Percentiles rank a stretch among this genome's conserved stretches.
phyloP scores from a whole-genome alignment of 2,888 invertebrate genomes.

The Agriopis marginaria region DNA sequence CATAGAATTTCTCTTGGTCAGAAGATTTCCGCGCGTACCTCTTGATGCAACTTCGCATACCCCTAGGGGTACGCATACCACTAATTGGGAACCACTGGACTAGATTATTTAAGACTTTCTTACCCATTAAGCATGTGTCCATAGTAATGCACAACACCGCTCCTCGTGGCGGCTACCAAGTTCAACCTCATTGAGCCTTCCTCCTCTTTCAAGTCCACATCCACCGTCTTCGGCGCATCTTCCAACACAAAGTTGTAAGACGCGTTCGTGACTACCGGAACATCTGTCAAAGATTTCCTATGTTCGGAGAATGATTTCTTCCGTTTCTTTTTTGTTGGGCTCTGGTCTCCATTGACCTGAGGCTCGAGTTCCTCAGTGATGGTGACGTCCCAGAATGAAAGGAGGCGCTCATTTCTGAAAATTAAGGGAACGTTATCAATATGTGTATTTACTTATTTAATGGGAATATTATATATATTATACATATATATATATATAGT shows the following conservation, averaged over 20 bases:
- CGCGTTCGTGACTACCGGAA: conserved; percentile 53
- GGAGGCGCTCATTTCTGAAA: conserved; percentile 77
- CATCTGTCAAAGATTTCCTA: conserved; percentile 61
- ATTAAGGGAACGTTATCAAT: too few relatives aligned
- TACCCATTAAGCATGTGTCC: conserved; percentile 92
- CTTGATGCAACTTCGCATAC: too few relatives aligned
- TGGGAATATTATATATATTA: too few relatives aligned
- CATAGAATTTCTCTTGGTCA: too few relatives aligned
- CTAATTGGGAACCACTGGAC: too few relatives aligned
- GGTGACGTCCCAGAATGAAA: conserved; percentile 81
- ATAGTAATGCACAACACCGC: conserved; percentile 93
- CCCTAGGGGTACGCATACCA: too few relatives aligned
- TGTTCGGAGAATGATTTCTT: conserved; percentile 59
- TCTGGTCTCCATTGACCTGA: conserved; percentile 68
- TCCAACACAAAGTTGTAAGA: conserved; percentile 89
- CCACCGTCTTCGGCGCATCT: conserved; percentile 86
- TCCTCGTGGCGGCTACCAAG: conserved; percentile 88
- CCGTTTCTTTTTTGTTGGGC: conserved; percentile 69
- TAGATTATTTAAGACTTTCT: conserved; percentile 50
- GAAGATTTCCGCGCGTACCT: too few relatives aligned
- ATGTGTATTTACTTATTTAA: too few relatives aligned
- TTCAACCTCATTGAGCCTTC: conserved; percentile 83
- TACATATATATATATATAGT: too few relatives aligned
- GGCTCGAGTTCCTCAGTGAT: conserved; percentile 65
- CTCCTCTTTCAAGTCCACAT: conserved; percentile 78